Evolutionary conservation across 2,113 vertebrate genomes (phyloP).

Genomic region (Otis tarda): DNA sequence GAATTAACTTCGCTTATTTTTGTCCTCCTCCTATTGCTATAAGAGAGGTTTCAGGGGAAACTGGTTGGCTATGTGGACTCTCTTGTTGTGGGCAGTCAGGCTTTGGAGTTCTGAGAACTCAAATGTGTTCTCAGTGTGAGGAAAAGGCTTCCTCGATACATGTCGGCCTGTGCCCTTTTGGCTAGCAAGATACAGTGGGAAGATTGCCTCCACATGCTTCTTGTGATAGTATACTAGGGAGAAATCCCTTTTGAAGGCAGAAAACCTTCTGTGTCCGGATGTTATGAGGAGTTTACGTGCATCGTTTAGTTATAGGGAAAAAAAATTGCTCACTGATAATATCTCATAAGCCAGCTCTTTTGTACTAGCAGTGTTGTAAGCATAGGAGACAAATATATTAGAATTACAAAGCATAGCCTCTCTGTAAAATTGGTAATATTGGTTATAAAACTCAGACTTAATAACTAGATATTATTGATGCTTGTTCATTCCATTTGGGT

Average conservation of each 20-base stretch:
- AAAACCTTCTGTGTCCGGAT: not conserved
- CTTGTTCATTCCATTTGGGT: not conserved
- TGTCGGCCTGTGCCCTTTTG: not conserved
- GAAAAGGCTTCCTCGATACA: not conserved
- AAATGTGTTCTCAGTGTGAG: not conserved
- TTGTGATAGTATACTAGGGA: not conserved
- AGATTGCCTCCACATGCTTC: not conserved
- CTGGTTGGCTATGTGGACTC: not conserved
- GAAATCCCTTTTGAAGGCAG: not conserved
- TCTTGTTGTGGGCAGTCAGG: not conserved
- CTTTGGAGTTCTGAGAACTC: not conserved
- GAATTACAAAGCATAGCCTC: not conserved
- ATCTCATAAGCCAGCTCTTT: not conserved
- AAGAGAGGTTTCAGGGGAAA: not conserved
- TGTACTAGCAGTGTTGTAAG: not conserved
- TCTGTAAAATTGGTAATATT: not conserved
- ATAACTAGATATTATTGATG: not conserved
- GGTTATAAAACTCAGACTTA: not conserved
- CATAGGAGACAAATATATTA: not conserved
- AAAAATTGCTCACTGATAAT: not conserved
- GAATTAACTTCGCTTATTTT: not conserved
- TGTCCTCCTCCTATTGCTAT: not conserved
- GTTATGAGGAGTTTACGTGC: not conserved
- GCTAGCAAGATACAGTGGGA: not conserved
- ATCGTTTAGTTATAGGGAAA: accelerated